Evolutionary conservation across 2,113 vertebrate species (phyloP), one percentile per base, ranked within the genome.

Genomic region (Alethe castanea): DNA sequence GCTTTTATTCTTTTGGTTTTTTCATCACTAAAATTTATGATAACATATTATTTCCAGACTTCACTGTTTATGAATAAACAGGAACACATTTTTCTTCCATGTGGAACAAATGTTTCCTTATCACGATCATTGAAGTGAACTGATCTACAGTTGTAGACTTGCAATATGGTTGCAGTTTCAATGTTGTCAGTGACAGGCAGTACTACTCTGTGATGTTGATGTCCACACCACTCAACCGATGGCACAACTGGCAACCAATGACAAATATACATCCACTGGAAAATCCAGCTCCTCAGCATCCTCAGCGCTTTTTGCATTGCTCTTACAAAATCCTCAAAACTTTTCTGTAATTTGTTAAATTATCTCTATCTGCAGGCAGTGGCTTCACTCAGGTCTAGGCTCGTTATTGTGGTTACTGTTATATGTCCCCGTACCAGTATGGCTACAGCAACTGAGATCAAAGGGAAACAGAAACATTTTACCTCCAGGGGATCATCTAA

Each of bases 11-110:
- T 81, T 90, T 19, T 24, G 9, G 0, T 12, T 87, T 70, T 79
- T 85, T 80, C 4, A 62, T 31, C 29, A 70, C 53, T 74, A 53
- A 76, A 52, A 74, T 90, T 85, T 67, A 62, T 18, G 23, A 70
- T 53, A 66, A 65, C 87, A n/a, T 36, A 81, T 70, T 65, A 56
- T 81, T 94, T 93, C 72, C 42, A 83, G 40, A 62, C 62, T 78
- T 81, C 36, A 48, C 12, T 81, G 26, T 83, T 88, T 83, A 22
- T 33, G 86, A 70, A 42, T 77, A 77, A 91, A 61, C 26, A 66
- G 47, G 36, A 91, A 77, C 44, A 48, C 24, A 47, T 60, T 77
- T 83, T 83, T 65, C 40, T 69, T 89, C 36, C 3, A 7, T 48
- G 31, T n/a, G 50, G 50, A 91, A 66, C 38, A 89, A 80, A 89